Evolutionary conservation across 2,113 vertebrate species (phyloP).

Genomic region (Bubalus kerabau): DNA sequence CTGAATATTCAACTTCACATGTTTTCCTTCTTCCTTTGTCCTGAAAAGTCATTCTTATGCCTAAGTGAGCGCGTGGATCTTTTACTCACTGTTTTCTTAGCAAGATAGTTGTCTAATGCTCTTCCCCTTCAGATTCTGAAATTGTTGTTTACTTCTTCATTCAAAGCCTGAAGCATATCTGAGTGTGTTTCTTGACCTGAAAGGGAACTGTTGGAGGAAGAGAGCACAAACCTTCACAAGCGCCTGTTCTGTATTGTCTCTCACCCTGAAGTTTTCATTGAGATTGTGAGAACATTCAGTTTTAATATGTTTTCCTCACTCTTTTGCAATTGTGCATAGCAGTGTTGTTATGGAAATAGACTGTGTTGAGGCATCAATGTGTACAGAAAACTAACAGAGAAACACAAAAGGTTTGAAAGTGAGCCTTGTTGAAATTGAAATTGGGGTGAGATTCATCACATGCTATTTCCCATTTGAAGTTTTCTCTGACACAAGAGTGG

Average conservation of each 20-base stretch:
- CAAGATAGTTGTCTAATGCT: neutral
- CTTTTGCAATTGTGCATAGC: neutral
- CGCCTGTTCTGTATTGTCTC: neutral
- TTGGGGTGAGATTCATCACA: neutral
- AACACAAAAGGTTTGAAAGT: slow-evolving; percentile 6
- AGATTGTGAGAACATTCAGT: neutral
- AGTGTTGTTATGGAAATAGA: slow-evolving; percentile 33
- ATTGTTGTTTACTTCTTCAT: neutral
- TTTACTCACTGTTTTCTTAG: neutral
- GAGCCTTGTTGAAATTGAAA: neutral
- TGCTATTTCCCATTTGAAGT: neutral
- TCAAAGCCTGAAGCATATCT: neutral
- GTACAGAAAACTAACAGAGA: slow-evolving; percentile 39
- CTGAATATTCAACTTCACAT: neutral
- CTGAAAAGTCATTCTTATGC: neutral
- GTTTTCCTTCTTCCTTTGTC: neutral
- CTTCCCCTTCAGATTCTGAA: neutral
- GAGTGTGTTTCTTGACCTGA: neutral
- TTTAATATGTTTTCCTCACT: neutral
- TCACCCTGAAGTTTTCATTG: neutral
- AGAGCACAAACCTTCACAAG: neutral
- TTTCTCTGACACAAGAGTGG: neutral
- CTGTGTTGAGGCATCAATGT: neutral
- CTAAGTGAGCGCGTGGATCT: neutral
- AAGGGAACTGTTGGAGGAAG: neutral